A percentile compares a stretch with the other conserved stretches of the same genome.
Conservation (phyloP, 2,113 vertebrate genomes). For the Ahaetulla prasina region DNA sequence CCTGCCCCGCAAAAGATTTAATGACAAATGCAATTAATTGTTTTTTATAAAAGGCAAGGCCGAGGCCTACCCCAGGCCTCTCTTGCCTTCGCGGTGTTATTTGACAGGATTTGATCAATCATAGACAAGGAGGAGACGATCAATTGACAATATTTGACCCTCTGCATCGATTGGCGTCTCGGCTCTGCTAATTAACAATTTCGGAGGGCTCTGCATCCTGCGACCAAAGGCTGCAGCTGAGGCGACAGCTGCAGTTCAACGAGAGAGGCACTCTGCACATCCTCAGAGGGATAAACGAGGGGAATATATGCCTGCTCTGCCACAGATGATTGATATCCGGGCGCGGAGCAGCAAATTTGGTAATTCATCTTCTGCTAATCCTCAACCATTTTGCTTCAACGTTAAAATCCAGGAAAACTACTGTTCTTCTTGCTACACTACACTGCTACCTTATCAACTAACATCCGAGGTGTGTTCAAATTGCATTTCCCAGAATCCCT, state of each 20-base stretch:
- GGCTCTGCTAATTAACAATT: background rate
- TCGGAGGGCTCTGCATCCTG: background rate
- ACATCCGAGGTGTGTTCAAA: background rate
- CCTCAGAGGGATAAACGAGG: background rate
- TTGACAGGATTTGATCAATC: background rate
- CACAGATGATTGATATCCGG: background rate
- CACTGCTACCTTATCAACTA: background rate
- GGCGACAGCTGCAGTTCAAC: background rate
- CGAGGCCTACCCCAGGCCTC: background rate
- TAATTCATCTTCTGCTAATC: background rate
- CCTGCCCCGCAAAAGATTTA: background rate
- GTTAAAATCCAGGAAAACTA: background rate
- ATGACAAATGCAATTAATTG: background rate
- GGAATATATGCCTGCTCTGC: background rate
- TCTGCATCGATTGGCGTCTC: background rate
- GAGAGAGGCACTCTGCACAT: background rate
- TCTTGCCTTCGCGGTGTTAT: background rate
- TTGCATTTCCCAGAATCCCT: background rate
- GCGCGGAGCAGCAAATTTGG: too few relatives aligned
- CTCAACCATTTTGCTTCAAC: background rate
- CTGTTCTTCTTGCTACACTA: too few relatives aligned
- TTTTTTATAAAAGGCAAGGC: background rate
- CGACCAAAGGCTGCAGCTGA: background rate
- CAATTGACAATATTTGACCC: conserved; percentile 1
- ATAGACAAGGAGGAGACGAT: background rate